A percentile compares a stretch with the other conserved stretches of the same genome.
phyloP scores from a whole-genome alignment of 1,140 invertebrate genomes.

The Dysdera silvatica region DNA sequence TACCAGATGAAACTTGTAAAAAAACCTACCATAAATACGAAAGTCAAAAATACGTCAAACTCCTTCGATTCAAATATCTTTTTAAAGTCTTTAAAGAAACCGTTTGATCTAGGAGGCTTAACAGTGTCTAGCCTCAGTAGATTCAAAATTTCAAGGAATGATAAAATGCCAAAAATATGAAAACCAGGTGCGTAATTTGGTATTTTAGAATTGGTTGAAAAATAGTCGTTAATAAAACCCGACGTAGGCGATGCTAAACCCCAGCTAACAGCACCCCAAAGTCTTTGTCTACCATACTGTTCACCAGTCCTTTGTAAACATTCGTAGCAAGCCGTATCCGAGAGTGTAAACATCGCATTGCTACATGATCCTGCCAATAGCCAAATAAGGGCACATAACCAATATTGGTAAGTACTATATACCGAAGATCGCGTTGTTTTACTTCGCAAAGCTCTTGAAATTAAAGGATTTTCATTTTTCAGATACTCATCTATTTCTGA shows the following conservation, averaged over 20 bases:
- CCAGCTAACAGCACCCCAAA: conserved; percentile 50
- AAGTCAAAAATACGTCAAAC: conserved; percentile 60
- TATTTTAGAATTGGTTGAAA: no score
- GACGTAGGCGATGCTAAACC: conserved; percentile 13
- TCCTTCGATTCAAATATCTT: conserved; percentile 54
- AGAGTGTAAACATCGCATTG: conserved; percentile 28
- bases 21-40: conserved; percentile 71
- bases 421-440: no score
- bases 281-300: conserved; percentile 65
- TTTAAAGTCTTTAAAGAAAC: conserved; percentile 47
- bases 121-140: not conserved
- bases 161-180: not conserved
- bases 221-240: conserved; percentile 7
- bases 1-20: conserved; percentile 78
- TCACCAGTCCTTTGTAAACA: conserved; percentile 6
- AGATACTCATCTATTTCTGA: not conserved
- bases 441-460: no score
- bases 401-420: conserved; percentile 32
- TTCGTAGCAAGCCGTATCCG: conserved; percentile 29
- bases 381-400: conserved; percentile 26
- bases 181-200: not conserved
- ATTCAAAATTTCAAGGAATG: not conserved
- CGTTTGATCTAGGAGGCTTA: conserved; percentile 12
- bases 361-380: conserved; percentile 17
- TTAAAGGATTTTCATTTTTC: not conserved